These are phyloP conservation scores for Porites lobata DNA, from an alignment of 92 coral and sea anemone species.

Conservation along the genomic window DNA sequence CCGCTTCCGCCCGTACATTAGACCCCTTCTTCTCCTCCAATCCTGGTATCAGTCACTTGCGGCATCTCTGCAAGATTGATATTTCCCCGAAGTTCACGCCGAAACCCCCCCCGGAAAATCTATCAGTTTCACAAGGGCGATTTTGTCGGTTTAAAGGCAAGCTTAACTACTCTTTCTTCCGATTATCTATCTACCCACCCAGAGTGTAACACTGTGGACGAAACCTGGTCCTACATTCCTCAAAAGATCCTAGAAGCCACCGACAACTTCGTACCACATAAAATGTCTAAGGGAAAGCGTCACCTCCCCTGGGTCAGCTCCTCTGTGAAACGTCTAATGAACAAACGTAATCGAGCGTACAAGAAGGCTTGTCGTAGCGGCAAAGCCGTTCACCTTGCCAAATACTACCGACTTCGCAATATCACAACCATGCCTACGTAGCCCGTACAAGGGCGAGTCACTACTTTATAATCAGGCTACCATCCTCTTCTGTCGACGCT, in stretches of 20 bases:
- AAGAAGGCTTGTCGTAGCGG: constrained; percentile 27
- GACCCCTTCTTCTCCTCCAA: too few species aligned
- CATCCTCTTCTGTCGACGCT: too few species aligned
- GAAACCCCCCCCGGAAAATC: not conserved
- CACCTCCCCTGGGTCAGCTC: constrained; percentile 69
- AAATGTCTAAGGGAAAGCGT: constrained; percentile 42
- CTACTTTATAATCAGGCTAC: too few species aligned
- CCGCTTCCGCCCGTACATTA: too few species aligned
- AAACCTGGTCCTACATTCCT: constrained; percentile 54
- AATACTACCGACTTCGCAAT: constrained; percentile 36
- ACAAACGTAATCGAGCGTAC: constrained; percentile 59
- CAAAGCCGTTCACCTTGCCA: constrained; percentile 24
- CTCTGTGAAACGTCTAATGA: constrained; percentile 58
- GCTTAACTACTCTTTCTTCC: not conserved
- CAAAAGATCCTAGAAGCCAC: constrained; percentile 43
- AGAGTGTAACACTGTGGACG: constrained; percentile 50
- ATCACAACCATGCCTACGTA: constrained; percentile 31
- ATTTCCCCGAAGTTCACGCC: constrained; percentile 37
- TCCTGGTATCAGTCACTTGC: constrained; percentile 1
- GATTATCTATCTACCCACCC: constrained; percentile 3
- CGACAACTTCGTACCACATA: constrained; percentile 35
- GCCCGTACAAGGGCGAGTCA: not conserved
- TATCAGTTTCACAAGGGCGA: not conserved
- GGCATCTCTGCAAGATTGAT: constrained; percentile 53
- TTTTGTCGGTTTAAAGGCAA: constrained; percentile 2